Conservation (phyloP, 2,113 vertebrate species). For the Crotalus helleri region DNA sequence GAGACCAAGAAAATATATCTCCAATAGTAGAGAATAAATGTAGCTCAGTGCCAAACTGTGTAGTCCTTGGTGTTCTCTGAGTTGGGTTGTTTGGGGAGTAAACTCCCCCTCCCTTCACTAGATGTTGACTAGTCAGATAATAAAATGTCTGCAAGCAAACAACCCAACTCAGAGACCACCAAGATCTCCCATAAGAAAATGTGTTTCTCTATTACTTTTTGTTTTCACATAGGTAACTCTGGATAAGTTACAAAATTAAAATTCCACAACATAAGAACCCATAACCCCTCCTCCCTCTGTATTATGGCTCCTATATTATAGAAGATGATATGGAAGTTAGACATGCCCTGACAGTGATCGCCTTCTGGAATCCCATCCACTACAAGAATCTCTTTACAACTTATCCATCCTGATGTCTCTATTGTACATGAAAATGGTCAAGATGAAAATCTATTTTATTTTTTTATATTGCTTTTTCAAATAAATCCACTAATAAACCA, state of each 20-base stretch:
- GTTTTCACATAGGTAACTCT: background rate
- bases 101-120: background rate
- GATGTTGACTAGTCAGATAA: background rate
- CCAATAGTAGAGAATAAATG: background rate
- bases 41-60: background rate
- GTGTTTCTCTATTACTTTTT: background rate
- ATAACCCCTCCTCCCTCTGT: background rate
- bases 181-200: background rate
- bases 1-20: background rate
- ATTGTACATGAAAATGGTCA: background rate
- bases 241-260: background rate
- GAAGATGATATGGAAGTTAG: background rate
- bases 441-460: background rate
- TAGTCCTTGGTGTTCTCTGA: background rate
- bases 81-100: background rate
- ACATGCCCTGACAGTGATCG: background rate
- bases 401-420: background rate
- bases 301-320: background rate
- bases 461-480: background rate
- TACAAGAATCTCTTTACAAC: background rate
- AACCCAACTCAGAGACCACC: background rate
- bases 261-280: background rate
- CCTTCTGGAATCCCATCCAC: background rate
- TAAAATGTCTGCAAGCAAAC: background rate
- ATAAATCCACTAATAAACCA: background rate